A percentile compares a stretch with the other conserved stretches of the same genome.
phyloP scores from a whole-genome alignment of 2,113 vertebrate species.

The Tringa solitaria region DNA sequence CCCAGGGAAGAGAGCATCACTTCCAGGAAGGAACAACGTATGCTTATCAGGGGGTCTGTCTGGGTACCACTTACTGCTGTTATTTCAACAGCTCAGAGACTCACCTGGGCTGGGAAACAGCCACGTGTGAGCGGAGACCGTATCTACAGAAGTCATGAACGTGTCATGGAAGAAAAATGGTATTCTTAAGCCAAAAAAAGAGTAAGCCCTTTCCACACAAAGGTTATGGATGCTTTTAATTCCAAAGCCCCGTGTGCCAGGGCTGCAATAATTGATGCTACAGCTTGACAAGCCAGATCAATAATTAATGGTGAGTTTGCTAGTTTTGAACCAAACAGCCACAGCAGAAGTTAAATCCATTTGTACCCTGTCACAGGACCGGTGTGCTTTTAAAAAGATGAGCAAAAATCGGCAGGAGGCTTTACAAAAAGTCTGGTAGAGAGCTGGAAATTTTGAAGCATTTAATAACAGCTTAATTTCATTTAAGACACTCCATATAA shows the following conservation, averaged over 20 bases:
- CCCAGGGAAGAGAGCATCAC: background rate
- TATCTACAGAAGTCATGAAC: background rate
- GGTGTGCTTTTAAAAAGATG: background rate
- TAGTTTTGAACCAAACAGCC: background rate
- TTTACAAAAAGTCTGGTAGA: background rate
- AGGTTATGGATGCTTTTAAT: constrained; percentile 62
- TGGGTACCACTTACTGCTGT: background rate
- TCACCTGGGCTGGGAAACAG: background rate
- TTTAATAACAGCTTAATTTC: constrained; percentile 12
- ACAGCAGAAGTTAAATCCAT: constrained; percentile 16
- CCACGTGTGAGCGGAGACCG: background rate
- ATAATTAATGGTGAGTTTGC: constrained; percentile 56
- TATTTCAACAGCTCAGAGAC: background rate
- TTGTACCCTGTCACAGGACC: background rate
- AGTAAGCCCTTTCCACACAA: background rate
- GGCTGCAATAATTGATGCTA: constrained; percentile 29
- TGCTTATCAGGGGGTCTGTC: background rate
- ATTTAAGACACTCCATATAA: background rate
- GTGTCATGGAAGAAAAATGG: background rate
- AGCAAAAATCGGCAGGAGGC: background rate
- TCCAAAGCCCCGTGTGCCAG: background rate
- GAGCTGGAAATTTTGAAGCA: background rate
- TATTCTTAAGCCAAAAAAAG: background rate
- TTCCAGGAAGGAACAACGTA: background rate
- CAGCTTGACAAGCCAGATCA: constrained; percentile 15